Conservation (phyloP, 2,888 invertebrate genomes). For the Taenaris catops region DNA sequence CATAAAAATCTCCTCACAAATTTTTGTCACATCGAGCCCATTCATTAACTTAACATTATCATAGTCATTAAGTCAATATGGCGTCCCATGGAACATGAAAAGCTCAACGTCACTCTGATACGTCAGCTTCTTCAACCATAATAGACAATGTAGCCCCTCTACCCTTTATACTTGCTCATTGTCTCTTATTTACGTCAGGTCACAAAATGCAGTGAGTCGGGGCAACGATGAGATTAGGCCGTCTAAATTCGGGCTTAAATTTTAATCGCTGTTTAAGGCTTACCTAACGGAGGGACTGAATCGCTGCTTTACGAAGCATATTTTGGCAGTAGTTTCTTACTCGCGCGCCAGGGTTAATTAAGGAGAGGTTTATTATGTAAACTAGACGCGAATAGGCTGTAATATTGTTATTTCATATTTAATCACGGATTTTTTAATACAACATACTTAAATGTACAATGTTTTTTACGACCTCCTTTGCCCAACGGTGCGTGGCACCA, state of each 20-base stretch:
- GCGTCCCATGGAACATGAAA: slow-evolving; percentile 4
- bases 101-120: slow-evolving; percentile 4
- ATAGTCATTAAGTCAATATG: slow-evolving; percentile 3
- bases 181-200: slow-evolving; percentile 45
- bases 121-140: slow-evolving; percentile 35
- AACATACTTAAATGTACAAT: too few species aligned
- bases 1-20: too few species aligned
- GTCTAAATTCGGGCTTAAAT: slow-evolving; percentile 71
- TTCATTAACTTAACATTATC: too few species aligned
- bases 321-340: slow-evolving; percentile 53
- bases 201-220: slow-evolving; percentile 60
- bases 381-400: slow-evolving; percentile 4
- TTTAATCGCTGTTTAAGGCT: slow-evolving; percentile 63
- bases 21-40: too few species aligned
- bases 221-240: slow-evolving; percentile 62
- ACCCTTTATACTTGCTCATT: slow-evolving; percentile 48
- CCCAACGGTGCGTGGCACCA: too few species aligned
- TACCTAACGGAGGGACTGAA: slow-evolving; percentile 46
- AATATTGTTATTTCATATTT: too few species aligned
- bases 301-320: slow-evolving; percentile 46
- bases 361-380: slow-evolving; percentile 25
- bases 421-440: too few species aligned
- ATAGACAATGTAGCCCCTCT: slow-evolving; percentile 42
- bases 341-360: slow-evolving; percentile 40
- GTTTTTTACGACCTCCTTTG: too few species aligned